A percentile compares a stretch with the other conserved stretches of the same genome.
Evolutionary conservation across 2,797 vertebrate species (phyloP).

Genomic region (Thamnophis elegans): DNA sequence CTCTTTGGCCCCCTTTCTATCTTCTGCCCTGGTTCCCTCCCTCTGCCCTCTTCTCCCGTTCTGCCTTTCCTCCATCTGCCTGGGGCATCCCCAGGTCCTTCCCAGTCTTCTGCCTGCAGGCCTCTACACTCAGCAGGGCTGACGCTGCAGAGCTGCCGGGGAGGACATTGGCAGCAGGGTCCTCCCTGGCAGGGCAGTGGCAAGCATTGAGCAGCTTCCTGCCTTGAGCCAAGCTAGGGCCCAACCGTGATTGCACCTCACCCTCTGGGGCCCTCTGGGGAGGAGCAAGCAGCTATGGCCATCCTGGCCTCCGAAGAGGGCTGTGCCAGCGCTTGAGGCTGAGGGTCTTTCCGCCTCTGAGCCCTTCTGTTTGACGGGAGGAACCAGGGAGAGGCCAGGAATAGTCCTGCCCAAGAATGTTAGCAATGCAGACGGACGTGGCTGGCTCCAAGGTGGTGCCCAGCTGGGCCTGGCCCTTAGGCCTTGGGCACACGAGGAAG

Average conservation of each 20-base stretch:
- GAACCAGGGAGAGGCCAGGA: not conserved
- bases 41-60: constrained; percentile 45
- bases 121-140: too few species aligned
- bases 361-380: not conserved
- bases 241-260: not conserved
- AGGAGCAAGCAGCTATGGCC: not conserved
- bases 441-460: not conserved
- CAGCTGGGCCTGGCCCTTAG: not conserved
- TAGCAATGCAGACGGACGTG: constrained; percentile 73
- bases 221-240: not conserved
- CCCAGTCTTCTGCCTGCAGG: not conserved
- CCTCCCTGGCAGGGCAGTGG: not conserved
- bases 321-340: not conserved
- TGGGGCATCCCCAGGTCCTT: constrained; percentile 10
- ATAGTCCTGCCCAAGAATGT: constrained; percentile 83
- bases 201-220: not conserved
- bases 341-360: not conserved
- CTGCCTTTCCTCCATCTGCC: constrained; percentile 52
- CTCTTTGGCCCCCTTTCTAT: constrained; percentile 56
- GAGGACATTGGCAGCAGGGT: too few species aligned
- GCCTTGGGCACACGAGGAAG: constrained; percentile 56
- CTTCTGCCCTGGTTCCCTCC: constrained; percentile 18
- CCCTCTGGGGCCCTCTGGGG: not conserved
- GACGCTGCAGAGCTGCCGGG: too few species aligned
- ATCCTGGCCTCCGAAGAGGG: not conserved